phyloP scores from a whole-genome alignment of 2,797 vertebrate genomes.

The Neomorphus geoffroyi region DNA sequence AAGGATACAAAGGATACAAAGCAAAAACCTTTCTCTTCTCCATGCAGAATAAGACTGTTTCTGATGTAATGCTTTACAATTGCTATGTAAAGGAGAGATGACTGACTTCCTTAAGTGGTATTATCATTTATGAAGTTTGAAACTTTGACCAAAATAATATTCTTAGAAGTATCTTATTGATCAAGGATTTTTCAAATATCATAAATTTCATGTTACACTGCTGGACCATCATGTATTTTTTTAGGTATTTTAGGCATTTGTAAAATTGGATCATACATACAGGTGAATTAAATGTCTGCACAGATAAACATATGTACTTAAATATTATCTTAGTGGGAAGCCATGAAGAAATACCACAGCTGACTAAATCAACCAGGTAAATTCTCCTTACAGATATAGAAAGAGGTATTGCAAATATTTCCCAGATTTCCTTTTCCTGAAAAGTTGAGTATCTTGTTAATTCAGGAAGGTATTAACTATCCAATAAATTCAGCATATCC shows the following conservation, averaged over 20 bases:
- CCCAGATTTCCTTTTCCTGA: slow-evolving; percentile 70
- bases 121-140: not conserved
- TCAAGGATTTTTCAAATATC: not conserved
- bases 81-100: not conserved
- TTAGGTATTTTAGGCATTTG: not conserved
- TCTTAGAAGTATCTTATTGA: not conserved
- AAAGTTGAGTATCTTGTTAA: slow-evolving; percentile 79
- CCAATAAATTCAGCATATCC: slow-evolving; percentile 78
- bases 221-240: not conserved
- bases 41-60: not conserved
- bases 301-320: slow-evolving; percentile 35
- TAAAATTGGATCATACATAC: not conserved
- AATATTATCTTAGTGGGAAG: slow-evolving; percentile 4
- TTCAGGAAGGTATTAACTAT: slow-evolving; percentile 77
- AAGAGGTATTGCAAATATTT: slow-evolving; percentile 60
- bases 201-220: not conserved
- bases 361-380: slow-evolving; percentile 25
- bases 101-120: not conserved
- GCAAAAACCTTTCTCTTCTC: not conserved
- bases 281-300: not conserved
- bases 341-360: slow-evolving; percentile 62
- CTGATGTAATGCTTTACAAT: not conserved
- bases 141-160: not conserved
- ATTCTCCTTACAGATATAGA: slow-evolving; percentile 52
- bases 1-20: not conserved